These are phyloP conservation scores for Discoglossus pictus DNA, from an alignment of 2,797 vertebrate species.

Conservation along the genomic window DNA sequence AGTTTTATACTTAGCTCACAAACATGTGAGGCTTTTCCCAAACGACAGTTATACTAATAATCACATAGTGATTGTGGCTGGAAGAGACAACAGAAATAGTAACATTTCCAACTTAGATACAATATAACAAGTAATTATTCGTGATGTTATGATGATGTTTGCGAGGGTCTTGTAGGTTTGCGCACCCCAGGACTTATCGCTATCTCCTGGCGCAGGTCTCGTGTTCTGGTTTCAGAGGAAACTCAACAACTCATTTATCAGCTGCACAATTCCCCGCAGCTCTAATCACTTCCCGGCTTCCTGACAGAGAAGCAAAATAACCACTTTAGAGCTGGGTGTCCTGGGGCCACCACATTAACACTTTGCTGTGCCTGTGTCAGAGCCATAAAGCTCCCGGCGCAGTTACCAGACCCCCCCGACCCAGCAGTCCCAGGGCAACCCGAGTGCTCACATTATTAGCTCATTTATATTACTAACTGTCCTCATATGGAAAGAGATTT, in stretches of 20 bases:
- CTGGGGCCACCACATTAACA: constrained; percentile 26
- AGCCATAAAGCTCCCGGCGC: neutral
- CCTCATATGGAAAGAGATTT: neutral
- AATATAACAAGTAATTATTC: too few relatives aligned
- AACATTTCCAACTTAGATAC: too few relatives aligned
- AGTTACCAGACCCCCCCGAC: neutral
- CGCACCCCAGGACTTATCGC: constrained; percentile 31
- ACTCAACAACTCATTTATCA: constrained; percentile 40
- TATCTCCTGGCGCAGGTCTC: constrained; percentile 9
- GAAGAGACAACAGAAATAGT: too few relatives aligned
- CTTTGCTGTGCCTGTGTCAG: neutral
- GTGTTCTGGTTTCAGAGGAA: constrained; percentile 29
- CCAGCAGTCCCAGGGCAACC: neutral
- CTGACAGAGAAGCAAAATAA: constrained; percentile 38
- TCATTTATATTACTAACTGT: constrained; percentile 29
- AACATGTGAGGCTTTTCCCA: too few relatives aligned
- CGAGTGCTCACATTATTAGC: constrained; percentile 25
- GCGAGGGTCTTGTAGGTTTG: too few relatives aligned
- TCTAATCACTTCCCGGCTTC: constrained; percentile 34
- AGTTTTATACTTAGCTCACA: too few relatives aligned
- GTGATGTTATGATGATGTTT: too few relatives aligned
- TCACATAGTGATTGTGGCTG: too few relatives aligned
- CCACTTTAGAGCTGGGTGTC: constrained; percentile 26
- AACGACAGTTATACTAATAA: too few relatives aligned
- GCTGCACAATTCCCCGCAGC: constrained; percentile 21